Evolutionary conservation across 2,113 vertebrate genomes (phyloP).

Genomic region (Opisthocomus hoazin): DNA sequence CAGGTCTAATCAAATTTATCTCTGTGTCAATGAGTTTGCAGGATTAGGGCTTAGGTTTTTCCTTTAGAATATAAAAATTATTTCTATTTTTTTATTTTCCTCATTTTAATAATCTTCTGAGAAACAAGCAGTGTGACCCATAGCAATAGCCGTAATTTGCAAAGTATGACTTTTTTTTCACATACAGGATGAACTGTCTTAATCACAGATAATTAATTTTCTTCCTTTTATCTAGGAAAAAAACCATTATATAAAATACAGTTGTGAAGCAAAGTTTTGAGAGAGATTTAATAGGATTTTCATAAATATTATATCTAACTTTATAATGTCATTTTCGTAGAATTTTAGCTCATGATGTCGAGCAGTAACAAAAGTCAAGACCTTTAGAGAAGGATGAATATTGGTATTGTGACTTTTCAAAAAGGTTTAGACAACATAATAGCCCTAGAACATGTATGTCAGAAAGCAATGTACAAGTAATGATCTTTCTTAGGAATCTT

Average conservation of each 20-base stretch:
- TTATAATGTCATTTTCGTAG: background rate
- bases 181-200: background rate
- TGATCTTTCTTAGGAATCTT: background rate
- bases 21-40: background rate
- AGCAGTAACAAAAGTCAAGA: background rate
- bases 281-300: background rate
- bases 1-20: background rate
- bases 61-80: background rate
- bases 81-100: background rate
- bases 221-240: background rate
- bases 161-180: background rate
- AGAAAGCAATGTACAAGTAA: background rate
- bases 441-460: background rate
- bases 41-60: background rate
- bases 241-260: background rate
- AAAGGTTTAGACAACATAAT: background rate
- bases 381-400: background rate
- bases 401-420: fast-evolving
- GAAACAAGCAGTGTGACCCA: background rate
- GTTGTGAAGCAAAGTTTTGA: background rate
- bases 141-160: background rate
- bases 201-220: background rate
- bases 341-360: background rate
- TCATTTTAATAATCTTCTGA: background rate
- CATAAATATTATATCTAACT: background rate